These are phyloP conservation scores for Aricia artaxerxes DNA, from an alignment of 2,888 invertebrate genomes.

Conservation along the genomic window DNA sequence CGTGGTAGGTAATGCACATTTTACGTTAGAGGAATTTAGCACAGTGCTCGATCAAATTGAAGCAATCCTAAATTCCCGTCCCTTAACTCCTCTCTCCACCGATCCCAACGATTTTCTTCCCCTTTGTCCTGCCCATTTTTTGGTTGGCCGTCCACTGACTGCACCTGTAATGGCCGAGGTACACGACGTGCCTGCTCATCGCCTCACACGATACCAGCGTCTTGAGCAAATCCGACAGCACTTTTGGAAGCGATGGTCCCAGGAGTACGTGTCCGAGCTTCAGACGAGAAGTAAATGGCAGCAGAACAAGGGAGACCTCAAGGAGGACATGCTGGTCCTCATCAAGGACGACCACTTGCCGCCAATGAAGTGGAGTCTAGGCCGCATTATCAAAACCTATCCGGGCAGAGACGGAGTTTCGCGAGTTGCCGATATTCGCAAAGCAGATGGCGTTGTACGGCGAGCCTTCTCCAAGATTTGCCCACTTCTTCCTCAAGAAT, in stretches of 20 bases:
- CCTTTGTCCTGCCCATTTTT: too few relatives aligned
- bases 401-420: neutral
- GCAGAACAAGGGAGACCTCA: neutral
- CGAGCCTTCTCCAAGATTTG: neutral
- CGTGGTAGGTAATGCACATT: too few relatives aligned
- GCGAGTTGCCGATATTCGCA: neutral
- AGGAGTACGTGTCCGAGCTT: constrained; percentile 4
- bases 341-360: neutral
- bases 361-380: constrained; percentile 3
- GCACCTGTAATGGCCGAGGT: too few relatives aligned
- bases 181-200: too few relatives aligned
- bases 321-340: neutral
- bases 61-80: too few relatives aligned
- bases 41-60: too few relatives aligned
- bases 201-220: constrained; percentile 5
- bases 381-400: neutral
- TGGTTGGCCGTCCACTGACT: too few relatives aligned
- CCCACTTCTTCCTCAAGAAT: neutral
- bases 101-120: too few relatives aligned
- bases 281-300: constrained; percentile 8
- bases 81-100: too few relatives aligned
- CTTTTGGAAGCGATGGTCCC: neutral
- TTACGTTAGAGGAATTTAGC: too few relatives aligned
- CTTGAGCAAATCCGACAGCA: neutral
- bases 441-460: constrained; percentile 4